Base-by-base conservation (phyloP, 2,888 invertebrate genomes). In the Minunthozetes semirufus region DNA sequence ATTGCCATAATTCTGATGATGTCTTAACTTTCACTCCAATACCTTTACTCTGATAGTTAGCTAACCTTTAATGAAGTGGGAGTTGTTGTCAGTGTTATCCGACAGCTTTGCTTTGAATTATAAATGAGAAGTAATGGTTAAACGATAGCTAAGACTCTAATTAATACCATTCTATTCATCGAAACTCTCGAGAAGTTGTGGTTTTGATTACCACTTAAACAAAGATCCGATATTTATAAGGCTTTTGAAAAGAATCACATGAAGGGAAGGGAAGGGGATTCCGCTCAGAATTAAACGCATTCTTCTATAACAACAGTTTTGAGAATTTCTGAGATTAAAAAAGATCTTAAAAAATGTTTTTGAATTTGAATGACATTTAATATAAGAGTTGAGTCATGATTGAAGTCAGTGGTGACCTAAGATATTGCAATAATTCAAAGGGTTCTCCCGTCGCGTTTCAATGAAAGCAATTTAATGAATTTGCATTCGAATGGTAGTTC, bases 81-180 rank as follows among this genome's bases (percentile, higher is more conserved):
- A 25, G 56, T 9, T 29, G 33, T 63, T 29, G 63, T 29, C 29
- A 29, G 27, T n/a, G 19, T 17, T 33, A 33, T 56, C 5, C 17
- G 25, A 25, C 11, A 19, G 27, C n/a, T 63, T 63, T n/a, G n/a
- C 29, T 29, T 33, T 63, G 63, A 63, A 63, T 63, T 33, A 63
- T 63, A 63, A 13, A 63, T 63, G 33, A 63, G 63, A 29, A 6
- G 33, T 33, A 33, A 56, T 4, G n/a, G 33, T n/a, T 63, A 29
- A 33, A 17, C 33, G 29, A 33, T 17, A 2, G 6, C 33, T 59
- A 15, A 22, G 63, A 8, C 38, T 19, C 33, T 63, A 63, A 63
- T 63, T 63, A 63, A 63, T 63, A n/a, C 25, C 3, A 63, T 33
- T 63, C 63, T 33, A 63, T 63, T 63, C 63, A 63, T 38, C 29